Conservation (phyloP, 2,797 vertebrate species). For the Natrix natrix region DNA sequence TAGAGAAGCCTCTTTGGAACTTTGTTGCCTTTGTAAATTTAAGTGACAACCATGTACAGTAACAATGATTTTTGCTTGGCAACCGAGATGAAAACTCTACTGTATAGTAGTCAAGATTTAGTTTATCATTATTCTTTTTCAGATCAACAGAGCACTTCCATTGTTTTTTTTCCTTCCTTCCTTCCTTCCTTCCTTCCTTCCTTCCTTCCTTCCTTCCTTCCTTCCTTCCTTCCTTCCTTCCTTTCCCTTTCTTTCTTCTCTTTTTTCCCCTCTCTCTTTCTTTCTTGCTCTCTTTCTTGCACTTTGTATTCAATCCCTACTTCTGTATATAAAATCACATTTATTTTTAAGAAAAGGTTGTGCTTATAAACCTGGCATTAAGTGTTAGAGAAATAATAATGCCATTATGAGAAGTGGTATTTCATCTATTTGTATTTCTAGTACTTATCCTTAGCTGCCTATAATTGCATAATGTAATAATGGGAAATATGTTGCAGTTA, state of each 20-base stretch:
- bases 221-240: no score
- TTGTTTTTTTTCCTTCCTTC: not conserved
- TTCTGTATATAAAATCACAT: not conserved
- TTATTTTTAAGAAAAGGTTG: not conserved
- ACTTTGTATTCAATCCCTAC: not conserved
- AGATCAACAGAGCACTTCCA: not conserved
- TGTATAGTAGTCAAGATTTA: not conserved
- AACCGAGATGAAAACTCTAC: not conserved
- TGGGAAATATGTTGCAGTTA: not conserved
- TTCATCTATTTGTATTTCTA: not conserved
- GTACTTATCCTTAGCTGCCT: conserved; percentile 1
- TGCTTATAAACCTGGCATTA: not conserved
- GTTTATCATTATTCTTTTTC: not conserved
- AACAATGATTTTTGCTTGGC: not conserved
- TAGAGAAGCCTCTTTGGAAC: conserved; percentile 1
- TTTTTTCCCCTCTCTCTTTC: no score
- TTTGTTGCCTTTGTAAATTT: not conserved
- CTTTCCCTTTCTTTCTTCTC: no score
- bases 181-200: not conserved
- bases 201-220: no score
- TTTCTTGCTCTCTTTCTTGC: not conserved
- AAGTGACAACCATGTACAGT: conserved; percentile 2
- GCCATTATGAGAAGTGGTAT: not conserved
- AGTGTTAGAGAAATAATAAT: not conserved
- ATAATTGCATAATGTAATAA: conserved; percentile 31